Evolutionary conservation across 2,113 vertebrate species (phyloP).

Genomic region (Dascyllus trimaculatus): DNA sequence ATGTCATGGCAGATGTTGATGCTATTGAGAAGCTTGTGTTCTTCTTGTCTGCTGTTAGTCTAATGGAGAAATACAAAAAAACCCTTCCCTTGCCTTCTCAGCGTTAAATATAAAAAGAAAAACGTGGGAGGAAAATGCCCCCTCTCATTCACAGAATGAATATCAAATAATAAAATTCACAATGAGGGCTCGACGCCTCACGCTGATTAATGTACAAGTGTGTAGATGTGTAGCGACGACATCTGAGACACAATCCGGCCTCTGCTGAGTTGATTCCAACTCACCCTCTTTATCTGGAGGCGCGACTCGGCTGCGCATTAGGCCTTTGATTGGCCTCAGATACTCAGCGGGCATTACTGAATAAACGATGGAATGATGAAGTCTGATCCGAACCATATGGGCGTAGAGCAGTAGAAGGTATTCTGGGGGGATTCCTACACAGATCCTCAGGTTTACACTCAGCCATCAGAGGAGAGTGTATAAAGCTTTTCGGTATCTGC

Average conservation of each 20-base stretch:
- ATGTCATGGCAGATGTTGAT: not conserved
- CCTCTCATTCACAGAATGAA: constrained; percentile 88
- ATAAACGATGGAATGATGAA: constrained; percentile 58
- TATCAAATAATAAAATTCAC: constrained; percentile 56
- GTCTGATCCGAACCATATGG: constrained; percentile 78
- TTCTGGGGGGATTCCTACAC: constrained; percentile 57
- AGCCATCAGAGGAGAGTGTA: constrained; percentile 49
- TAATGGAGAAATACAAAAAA: not conserved
- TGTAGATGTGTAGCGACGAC: not conserved
- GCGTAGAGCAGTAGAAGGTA: constrained; percentile 39
- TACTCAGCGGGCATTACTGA: constrained; percentile 53
- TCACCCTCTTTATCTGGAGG: constrained; percentile 42
- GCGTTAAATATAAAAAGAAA: constrained; percentile 58
- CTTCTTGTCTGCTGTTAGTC: constrained; percentile 6
- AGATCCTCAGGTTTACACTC: constrained; percentile 65
- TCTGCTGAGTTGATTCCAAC: constrained; percentile 23
- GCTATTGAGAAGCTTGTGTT: not conserved
- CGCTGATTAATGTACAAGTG: constrained; percentile 19
- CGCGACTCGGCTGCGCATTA: constrained; percentile 43
- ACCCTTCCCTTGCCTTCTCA: not conserved
- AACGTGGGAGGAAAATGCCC: constrained; percentile 26
- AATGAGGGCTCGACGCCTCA: constrained; percentile 19
- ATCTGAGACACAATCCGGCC: not conserved
- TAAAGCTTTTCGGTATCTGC: constrained; percentile 56
- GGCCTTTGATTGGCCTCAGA: constrained; percentile 66